Base-by-base conservation (phyloP, 2,888 invertebrate species). In the Brassicogethes aeneus region DNA sequence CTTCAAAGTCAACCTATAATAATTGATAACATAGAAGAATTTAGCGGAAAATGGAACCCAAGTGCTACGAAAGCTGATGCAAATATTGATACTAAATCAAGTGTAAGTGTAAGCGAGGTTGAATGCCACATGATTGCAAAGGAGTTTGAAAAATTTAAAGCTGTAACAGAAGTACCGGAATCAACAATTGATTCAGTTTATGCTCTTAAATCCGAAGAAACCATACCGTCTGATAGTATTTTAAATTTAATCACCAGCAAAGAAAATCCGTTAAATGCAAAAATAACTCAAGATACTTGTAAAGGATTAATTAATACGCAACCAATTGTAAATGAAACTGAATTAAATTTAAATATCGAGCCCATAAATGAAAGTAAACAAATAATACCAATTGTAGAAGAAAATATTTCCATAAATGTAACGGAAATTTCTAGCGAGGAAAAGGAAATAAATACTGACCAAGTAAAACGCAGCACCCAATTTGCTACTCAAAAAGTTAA, bases 61-160 rank as follows among this genome's bases (percentile, higher is more conserved):
- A 75, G 70, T 37, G 67, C 61, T 34, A 80, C 79, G 54, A 66
- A 52, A 13, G 73, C 74, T n/a, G 64, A 73, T 34, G 54, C 71
- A 34, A 72, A 59, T 40, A 73, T 73, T 60, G 72, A 70, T 62
- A 74, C 69, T 68, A 71, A 66, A 56, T 72, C 76, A 63, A 63
- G 77, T 47, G 48, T 85, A 36, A 73, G 73, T 34, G 36, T 55
- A 50, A 66, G 81, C 10, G 53, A 55, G 42, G 44, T 46, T 8
- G 38, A 47, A 32, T 77, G 73, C 12, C 76, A 79, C 65, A 57
- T 73, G 1, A 48, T 71, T 36, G 57, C 70, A 5, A 62, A 62
- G 44, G 42, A 52, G 12, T 44, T 50, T 32, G 55, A 56, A 34
- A 46, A 48, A 34, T 42, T 47, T n/a, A 48, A 52, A 40, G 36